phyloP scores from a whole-genome alignment of 1,140 invertebrate genomes.

The Heterodera carotae region DNA sequence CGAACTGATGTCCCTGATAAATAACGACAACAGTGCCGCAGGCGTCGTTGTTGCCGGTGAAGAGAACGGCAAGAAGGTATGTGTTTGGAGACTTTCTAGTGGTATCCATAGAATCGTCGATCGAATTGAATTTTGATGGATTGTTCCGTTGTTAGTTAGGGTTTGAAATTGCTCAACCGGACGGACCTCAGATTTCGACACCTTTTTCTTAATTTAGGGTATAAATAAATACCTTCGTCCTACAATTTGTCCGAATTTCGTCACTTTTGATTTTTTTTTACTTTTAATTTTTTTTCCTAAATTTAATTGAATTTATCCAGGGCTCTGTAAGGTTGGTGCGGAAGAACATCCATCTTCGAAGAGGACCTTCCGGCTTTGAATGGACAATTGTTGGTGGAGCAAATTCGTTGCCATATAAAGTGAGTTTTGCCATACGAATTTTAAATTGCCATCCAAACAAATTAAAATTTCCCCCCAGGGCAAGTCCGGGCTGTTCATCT shows the following conservation, averaged over 20 bases:
- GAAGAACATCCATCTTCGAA: slow-evolving; percentile 24
- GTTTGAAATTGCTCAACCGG: no score
- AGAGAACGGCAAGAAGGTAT: not conserved
- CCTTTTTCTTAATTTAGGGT: no score
- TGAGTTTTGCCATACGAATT: slow-evolving; percentile 76
- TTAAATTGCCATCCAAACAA: no score
- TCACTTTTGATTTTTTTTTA: no score
- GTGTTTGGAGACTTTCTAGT: no score
- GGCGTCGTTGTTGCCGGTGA: not conserved
- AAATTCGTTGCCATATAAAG: slow-evolving; percentile 49
- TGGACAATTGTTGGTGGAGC: slow-evolving; percentile 58
- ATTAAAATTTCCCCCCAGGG: slow-evolving; percentile 24
- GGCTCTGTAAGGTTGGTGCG: not conserved
- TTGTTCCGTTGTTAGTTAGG: no score
- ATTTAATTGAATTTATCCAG: not conserved
- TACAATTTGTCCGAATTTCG: no score
- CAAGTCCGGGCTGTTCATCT: slow-evolving; percentile 70
- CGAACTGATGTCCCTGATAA: slow-evolving; percentile 18
- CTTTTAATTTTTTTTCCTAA: not conserved
- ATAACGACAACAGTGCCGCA: not conserved
- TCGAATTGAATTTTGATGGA: no score
- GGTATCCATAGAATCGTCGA: no score
- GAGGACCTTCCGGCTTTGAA: slow-evolving; percentile 34
- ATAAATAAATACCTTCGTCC: no score
- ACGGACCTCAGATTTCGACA: no score